Percentiles rank a stretch among this genome's conserved stretches.
Evolutionary conservation across 30 jellyfish, hydroid and myxozoan species (phyloP).

Genomic region (Rhopilema esculentum): DNA sequence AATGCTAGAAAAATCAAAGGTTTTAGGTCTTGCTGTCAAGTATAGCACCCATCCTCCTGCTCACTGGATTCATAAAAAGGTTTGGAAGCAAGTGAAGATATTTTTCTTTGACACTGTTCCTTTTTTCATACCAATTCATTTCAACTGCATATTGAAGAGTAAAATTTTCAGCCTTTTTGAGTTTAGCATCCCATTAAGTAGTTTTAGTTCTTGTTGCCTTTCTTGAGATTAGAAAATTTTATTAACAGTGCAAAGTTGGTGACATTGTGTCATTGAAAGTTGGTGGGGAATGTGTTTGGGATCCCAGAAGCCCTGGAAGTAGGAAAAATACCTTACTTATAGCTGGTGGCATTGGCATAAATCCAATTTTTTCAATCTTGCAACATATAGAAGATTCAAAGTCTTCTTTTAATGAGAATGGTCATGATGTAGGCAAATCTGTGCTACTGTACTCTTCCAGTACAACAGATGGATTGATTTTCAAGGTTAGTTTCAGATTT

Average conservation of each 20-base stretch:
- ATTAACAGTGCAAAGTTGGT: slow-evolving; percentile 77
- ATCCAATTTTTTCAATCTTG: slow-evolving; percentile 83
- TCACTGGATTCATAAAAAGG: slow-evolving; percentile 86
- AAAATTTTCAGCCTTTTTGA: no score
- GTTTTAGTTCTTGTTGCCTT: not conserved
- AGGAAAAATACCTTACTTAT: slow-evolving; percentile 56
- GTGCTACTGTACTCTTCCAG: slow-evolving; percentile 75
- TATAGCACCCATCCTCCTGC: slow-evolving; percentile 92
- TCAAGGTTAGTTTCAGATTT: slow-evolving; percentile 65
- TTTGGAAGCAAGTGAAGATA: no score
- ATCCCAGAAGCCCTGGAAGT: not conserved
- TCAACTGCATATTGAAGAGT: no score
- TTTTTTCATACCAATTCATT: not conserved
- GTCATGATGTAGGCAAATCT: slow-evolving; percentile 1
- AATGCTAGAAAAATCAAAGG: slow-evolving; percentile 25
- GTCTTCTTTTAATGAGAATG: not conserved
- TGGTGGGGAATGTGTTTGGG: slow-evolving; percentile 85
- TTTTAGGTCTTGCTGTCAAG: slow-evolving; percentile 83
- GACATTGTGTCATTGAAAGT: slow-evolving; percentile 64
- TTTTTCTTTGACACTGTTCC: not conserved
- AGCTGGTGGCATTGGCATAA: slow-evolving; percentile 97
- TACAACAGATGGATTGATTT: slow-evolving; percentile 73
- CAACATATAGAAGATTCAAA: slow-evolving; percentile 37
- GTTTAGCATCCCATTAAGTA: no score
- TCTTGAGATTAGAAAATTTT: not conserved